These are phyloP conservation scores for Saccostrea echinata DNA, from an alignment of 1,140 invertebrate genomes.

Conservation along the genomic window DNA sequence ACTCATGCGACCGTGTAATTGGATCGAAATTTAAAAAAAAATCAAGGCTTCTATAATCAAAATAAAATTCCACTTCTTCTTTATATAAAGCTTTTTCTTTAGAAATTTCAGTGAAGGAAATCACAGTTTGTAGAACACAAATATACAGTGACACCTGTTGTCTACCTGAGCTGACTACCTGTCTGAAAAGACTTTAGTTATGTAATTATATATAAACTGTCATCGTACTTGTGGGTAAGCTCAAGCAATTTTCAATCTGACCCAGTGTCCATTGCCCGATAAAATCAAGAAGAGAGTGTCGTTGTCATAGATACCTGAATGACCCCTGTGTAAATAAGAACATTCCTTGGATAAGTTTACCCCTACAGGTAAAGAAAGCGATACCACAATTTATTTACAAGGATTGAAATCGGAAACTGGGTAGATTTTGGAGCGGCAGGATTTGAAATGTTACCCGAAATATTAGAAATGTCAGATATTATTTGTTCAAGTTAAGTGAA, in stretches of 20 bases:
- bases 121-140: slow-evolving; percentile 23
- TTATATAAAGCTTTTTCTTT: not conserved
- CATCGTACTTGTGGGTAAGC: not conserved
- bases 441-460: slow-evolving; percentile 24
- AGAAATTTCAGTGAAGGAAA: slow-evolving; percentile 8
- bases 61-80: not conserved
- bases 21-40: slow-evolving; percentile 17
- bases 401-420: not conserved
- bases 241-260: not conserved
- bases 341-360: not conserved
- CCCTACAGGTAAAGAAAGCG: not conserved
- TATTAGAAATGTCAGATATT: slow-evolving; percentile 7
- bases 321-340: not conserved
- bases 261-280: slow-evolving; percentile 17
- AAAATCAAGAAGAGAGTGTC: not conserved
- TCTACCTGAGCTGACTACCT: not conserved
- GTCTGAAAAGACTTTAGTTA: slow-evolving; percentile 19
- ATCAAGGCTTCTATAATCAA: not conserved
- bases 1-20: slow-evolving; percentile 21
- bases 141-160: slow-evolving; percentile 22
- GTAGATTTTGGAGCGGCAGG: not conserved
- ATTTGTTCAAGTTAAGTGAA: not conserved
- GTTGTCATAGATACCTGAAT: slow-evolving; percentile 18
- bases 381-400: not conserved
- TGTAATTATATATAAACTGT: slow-evolving; percentile 2